Conservation (phyloP, 2,797 vertebrate species). For the Megalops cyprinoides region DNA sequence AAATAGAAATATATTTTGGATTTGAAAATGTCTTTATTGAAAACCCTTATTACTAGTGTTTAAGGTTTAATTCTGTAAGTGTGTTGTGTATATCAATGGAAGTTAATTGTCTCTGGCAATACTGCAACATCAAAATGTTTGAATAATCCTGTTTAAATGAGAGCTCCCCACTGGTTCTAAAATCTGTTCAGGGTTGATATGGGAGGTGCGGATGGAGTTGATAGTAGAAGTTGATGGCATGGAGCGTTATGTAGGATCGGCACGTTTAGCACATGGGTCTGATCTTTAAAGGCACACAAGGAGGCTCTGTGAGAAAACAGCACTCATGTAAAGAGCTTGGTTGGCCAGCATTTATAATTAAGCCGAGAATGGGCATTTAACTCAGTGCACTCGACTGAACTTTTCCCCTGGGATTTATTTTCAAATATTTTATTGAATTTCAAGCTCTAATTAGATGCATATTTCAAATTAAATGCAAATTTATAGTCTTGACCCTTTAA, state of each 20-base stretch:
- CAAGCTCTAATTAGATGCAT: neutral
- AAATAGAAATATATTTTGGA: slow-evolving; percentile 18
- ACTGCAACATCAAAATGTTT: slow-evolving; percentile 8
- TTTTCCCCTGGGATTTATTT: too few relatives aligned
- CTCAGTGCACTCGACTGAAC: neutral
- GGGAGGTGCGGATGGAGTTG: slow-evolving; percentile 4
- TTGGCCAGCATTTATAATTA: too few relatives aligned
- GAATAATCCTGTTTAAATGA: neutral
- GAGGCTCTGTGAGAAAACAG: too few relatives aligned
- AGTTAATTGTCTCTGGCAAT: slow-evolving; percentile 16
- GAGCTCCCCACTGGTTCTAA: neutral
- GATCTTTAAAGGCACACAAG: too few relatives aligned
- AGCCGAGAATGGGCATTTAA: neutral
- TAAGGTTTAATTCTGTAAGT: slow-evolving; percentile 15
- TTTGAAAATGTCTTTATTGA: neutral
- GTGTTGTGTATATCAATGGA: neutral
- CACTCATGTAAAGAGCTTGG: too few relatives aligned
- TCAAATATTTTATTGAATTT: too few relatives aligned
- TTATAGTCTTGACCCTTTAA: too few relatives aligned
- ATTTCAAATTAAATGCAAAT: too few relatives aligned
- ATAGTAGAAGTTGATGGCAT: neutral
- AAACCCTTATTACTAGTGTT: neutral
- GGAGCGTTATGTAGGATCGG: neutral
- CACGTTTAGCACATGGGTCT: neutral
- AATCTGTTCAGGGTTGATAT: slow-evolving; percentile 18